Evolutionary conservation across 2,888 invertebrate species (phyloP).

Genomic region (Conchocele bisecta): DNA sequence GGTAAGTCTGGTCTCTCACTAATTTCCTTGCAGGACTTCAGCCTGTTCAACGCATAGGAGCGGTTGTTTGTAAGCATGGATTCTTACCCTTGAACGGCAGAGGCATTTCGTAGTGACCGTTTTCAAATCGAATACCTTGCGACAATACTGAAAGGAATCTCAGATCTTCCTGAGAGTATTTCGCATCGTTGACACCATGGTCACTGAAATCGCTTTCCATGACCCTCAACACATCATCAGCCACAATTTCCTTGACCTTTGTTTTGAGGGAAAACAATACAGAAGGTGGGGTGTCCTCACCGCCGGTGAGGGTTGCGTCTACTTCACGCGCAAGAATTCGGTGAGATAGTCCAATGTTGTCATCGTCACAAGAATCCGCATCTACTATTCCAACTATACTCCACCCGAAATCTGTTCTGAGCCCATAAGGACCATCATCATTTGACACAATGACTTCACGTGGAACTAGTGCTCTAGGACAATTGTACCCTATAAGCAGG

Average conservation of each 20-base stretch:
- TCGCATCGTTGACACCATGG: not conserved
- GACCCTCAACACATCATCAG: not conserved
- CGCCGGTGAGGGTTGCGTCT: not conserved
- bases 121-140: not conserved
- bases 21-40: conserved; percentile 4
- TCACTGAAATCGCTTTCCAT: conserved; percentile 22
- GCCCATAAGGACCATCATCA: conserved; percentile 43
- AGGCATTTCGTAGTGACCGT: conserved; percentile 36
- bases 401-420: conserved; percentile 57
- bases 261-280: conserved; percentile 6
- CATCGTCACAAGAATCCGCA: not conserved
- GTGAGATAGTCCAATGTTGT: conserved; percentile 17
- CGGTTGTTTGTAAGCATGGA: not conserved
- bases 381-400: conserved; percentile 35
- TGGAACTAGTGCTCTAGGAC: conserved; percentile 54
- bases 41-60: too few species aligned
- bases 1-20: not conserved
- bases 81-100: conserved; percentile 26
- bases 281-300: not conserved
- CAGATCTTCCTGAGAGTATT: conserved; percentile 1
- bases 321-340: conserved; percentile 2
- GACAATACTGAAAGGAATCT: conserved; percentile 6
- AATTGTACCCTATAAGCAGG: conserved; percentile 55
- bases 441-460: conserved; percentile 31
- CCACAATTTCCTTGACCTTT: not conserved